Base-by-base conservation (phyloP, 2,888 invertebrate genomes). In the Epicampocera succincta region DNA sequence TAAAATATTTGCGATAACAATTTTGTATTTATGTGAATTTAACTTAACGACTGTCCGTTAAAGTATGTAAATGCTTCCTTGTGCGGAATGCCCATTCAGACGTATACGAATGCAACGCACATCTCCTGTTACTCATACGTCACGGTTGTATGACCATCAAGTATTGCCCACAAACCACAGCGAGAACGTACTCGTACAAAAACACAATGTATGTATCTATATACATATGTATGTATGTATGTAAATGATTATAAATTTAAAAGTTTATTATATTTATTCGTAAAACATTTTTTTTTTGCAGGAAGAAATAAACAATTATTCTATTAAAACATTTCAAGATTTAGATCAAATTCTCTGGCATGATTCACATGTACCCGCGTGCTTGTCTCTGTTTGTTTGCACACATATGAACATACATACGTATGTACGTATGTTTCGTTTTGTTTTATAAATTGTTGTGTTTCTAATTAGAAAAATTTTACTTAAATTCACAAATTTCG, bases 231-330 rank as follows among this genome's bases (percentile, higher is more conserved):
- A 5, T 25, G 25, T 25, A 25, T 25, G 5, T 25, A 52, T 42
- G 21, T 40, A 52, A 48, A 25, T 58, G 13, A 66, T 58, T 25
- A 21, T n/a, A 52, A 60, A 50, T 56, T 65, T 48, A 25, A 12
- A 46, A 46, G 48, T 46, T 56, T 60, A 68, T 38, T 68, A 42
- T 61, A 61, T 76, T 76, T 68, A 60, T 60, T 75, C 50, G 44
- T 60, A 66, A 50, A 71, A 56, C n/a, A 69, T 48, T 71, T 44
- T 58, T 71, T 21, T 25, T 38, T n/a, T n/a, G n/a, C n/a, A 48
- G 56, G 25, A 77, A 77, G 25, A 54, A 56, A 71, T 56, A 56
- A 71, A 77, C 68, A 63, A 77, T 66, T 65, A 68, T 76, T 76
- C 60, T 72, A 60, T 15, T 21, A 68, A 65, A 33, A 42, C 12